Evolutionary conservation across 2,888 invertebrate species (phyloP).

Genomic region (Oxycera nigricornis): DNA sequence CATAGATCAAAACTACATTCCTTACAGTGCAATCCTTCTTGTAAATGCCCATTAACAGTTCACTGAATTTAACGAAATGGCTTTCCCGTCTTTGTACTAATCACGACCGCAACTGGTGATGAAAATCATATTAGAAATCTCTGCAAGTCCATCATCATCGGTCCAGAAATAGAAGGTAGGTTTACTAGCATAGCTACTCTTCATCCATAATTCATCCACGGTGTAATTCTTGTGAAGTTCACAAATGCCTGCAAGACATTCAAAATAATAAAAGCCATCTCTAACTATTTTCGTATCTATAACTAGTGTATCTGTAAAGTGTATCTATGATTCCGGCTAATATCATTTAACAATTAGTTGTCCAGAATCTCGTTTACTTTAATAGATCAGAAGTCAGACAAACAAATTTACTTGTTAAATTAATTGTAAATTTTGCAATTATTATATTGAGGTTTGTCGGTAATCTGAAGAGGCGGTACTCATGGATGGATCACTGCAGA

Average conservation of each 20-base stretch:
- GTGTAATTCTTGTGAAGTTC: neutral
- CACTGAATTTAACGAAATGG: neutral
- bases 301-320: neutral
- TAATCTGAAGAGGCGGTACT: too few species aligned
- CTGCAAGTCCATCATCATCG: neutral
- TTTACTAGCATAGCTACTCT: neutral
- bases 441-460: conserved; percentile 45
- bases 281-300: neutral
- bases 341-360: neutral
- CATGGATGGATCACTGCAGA: too few species aligned
- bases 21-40: neutral
- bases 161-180: neutral
- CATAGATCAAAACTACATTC: too few species aligned
- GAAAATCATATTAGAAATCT: conserved; percentile 1
- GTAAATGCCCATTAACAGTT: neutral
- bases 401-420: conserved; percentile 50
- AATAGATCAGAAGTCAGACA: conserved; percentile 48
- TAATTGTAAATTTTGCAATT: conserved; percentile 51
- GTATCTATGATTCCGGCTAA: conserved; percentile 16
- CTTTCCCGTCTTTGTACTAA: neutral
- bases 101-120: neutral
- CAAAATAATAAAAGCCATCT: neutral
- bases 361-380: neutral
- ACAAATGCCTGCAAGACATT: conserved; percentile 16
- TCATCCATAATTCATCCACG: neutral